phyloP scores from a whole-genome alignment of 1,140 invertebrate species.

The Idris sp. region DNA sequence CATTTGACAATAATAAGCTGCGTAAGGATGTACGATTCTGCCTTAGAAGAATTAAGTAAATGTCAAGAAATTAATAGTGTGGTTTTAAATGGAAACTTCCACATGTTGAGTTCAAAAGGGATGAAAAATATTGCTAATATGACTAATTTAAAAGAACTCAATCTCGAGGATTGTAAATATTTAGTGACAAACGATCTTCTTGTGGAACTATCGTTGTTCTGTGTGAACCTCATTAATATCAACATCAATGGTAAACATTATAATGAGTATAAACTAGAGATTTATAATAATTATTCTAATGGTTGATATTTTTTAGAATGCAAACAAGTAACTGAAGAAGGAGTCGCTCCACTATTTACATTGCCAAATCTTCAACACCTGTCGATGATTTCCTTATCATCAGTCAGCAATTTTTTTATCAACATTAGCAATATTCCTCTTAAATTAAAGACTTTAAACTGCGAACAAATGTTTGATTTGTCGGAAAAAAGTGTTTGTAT shows the following conservation, averaged over 20 bases:
- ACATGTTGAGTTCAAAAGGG: constrained; percentile 10
- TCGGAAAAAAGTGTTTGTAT: constrained; percentile 16
- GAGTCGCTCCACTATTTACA: constrained; percentile 20
- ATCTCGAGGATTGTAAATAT: constrained; percentile 1
- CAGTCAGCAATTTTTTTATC: constrained; percentile 21
- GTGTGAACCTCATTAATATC: constrained; percentile 31
- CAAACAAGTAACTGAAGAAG: constrained; percentile 12
- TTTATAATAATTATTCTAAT: too few relatives aligned
- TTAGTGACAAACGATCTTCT: constrained; percentile 22
- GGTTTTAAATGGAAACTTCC: constrained; percentile 25
- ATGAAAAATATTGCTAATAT: constrained; percentile 21
- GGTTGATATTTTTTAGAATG: constrained; percentile 40
- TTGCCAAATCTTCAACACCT: constrained; percentile 33
- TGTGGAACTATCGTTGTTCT: constrained; percentile 8
- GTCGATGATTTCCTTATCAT: too few relatives aligned
- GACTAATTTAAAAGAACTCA: constrained; percentile 22
- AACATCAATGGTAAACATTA: constrained; percentile 28
- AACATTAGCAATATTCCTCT: constrained; percentile 15
- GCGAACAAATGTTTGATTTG: background rate
- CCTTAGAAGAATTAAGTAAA: constrained; percentile 23
- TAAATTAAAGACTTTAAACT: constrained; percentile 23
- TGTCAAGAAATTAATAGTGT: constrained; percentile 20
- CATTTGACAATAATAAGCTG: constrained; percentile 7
- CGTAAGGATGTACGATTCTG: constrained; percentile 12
- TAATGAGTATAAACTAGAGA: background rate